Base-by-base conservation (phyloP, 1,140 invertebrate genomes). In the Oedothorax gibbosus region DNA sequence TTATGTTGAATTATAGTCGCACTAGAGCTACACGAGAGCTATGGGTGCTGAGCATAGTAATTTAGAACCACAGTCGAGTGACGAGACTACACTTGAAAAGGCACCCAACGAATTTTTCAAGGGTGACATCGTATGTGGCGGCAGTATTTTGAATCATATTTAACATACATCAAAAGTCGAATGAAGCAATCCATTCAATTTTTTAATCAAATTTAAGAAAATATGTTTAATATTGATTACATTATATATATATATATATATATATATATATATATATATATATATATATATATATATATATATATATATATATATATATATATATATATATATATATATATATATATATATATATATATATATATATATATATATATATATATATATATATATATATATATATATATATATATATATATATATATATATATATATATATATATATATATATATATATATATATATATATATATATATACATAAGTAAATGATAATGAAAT, bases 161-260 rank as follows among this genome's bases (percentile, higher is more conserved):
- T n/a, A n/a, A n/a, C n/a, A n/a, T n/a, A n/a, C n/a, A n/a, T n/a
- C n/a, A n/a, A n/a, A n/a, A n/a, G n/a, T n/a, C n/a, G n/a, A n/a
- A n/a, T n/a, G n/a, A n/a, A n/a, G n/a, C n/a, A n/a, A n/a, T n/a
- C n/a, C n/a, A n/a, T n/a, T n/a, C n/a, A n/a, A n/a, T n/a, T n/a
- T n/a, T n/a, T n/a, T n/a, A n/a, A n/a, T n/a, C n/a, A n/a, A n/a
- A n/a, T n/a, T n/a, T n/a, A n/a, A n/a, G n/a, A n/a, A n/a, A n/a
- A n/a, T n/a, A n/a, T n/a, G n/a, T n/a, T n/a, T n/a, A n/a, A n/a
- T n/a, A n/a, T n/a, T n/a, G n/a, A n/a, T n/a, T n/a, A n/a, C n/a
- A n/a, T n/a, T 57, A 57, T 57, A 57, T 57, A 57, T 57, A 57
- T 57, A 57, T 57, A 57, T 57, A 57, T 57, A 57, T 57, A 57